Percentiles rank a stretch among this genome's conserved stretches.
These are phyloP conservation scores for Troides helena DNA, from an alignment of 2,888 invertebrate species.

Conservation along the genomic window DNA sequence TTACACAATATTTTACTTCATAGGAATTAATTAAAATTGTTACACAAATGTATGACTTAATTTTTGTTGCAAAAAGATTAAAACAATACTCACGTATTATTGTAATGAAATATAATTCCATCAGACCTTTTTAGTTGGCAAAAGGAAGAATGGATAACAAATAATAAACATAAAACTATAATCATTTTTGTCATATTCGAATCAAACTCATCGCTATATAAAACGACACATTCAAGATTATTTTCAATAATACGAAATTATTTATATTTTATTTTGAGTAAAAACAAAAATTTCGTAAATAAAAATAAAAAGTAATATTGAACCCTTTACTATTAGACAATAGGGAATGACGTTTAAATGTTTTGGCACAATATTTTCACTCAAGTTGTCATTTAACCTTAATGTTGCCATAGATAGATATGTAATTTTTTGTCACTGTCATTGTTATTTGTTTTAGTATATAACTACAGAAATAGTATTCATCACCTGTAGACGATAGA, in stretches of 20 bases:
- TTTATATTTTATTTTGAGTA: neutral
- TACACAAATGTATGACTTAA: slow-evolving; percentile 1
- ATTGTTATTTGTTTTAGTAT: no score
- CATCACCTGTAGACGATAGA: no score
- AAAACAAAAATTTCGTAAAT: neutral
- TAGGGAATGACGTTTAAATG: slow-evolving; percentile 21
- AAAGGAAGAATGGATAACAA: slow-evolving; percentile 42
- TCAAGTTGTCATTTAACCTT: no score
- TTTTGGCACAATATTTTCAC: slow-evolving; percentile 10
- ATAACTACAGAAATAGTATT: no score
- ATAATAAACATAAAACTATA: slow-evolving; percentile 42
- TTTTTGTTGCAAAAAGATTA: neutral
- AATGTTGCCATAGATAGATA: no score
- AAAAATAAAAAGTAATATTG: slow-evolving; percentile 1
- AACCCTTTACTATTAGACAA: neutral
- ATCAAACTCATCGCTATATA: neutral
- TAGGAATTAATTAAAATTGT: neutral
- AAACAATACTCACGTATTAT: slow-evolving; percentile 65
- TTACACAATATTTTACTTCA: neutral
- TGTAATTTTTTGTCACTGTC: no score
- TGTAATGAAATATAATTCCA: slow-evolving; percentile 67
- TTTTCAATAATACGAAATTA: neutral
- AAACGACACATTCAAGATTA: neutral
- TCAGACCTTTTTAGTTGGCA: slow-evolving; percentile 43
- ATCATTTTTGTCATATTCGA: slow-evolving; percentile 8